Evolutionary conservation across 1,140 invertebrate species (phyloP).

Genomic region (Epicauta chinensis): DNA sequence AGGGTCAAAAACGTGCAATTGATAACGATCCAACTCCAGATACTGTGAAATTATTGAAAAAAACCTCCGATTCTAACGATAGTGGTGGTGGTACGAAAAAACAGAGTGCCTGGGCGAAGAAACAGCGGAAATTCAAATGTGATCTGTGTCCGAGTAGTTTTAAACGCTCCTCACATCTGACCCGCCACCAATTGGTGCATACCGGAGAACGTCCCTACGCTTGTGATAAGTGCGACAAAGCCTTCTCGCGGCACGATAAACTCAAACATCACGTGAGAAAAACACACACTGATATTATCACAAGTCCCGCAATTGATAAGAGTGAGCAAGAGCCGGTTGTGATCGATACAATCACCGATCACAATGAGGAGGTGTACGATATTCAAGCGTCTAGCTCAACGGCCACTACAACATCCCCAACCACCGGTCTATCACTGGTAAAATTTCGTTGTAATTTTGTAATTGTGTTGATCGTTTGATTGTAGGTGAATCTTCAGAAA

Average conservation of each 20-base stretch:
- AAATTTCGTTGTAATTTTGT: not conserved
- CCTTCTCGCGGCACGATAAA: conserved; percentile 58
- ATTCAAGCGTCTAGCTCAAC: conserved; percentile 24
- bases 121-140: conserved; percentile 35
- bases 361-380: conserved; percentile 28
- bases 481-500: conserved; percentile 1
- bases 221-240: conserved; percentile 54
- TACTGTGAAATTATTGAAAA: conserved; percentile 5
- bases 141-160: conserved; percentile 43
- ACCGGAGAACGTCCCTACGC: conserved; percentile 53
- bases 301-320: not conserved
- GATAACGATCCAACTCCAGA: conserved; percentile 13
- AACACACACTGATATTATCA: conserved; percentile 18
- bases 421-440: no score
- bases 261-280: conserved; percentile 48
- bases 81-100: not conserved
- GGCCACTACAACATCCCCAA: not conserved
- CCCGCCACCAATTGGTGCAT: conserved; percentile 63
- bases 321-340: conserved; percentile 10
- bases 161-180: conserved; percentile 62
- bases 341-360: conserved; percentile 10
- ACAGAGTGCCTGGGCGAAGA: conserved; percentile 25
- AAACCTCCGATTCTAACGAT: not conserved
- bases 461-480: not conserved
- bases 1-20: conserved; percentile 30